phyloP scores from a whole-genome alignment of 2,888 invertebrate genomes.

The Hydrotaea cyrtoneurina region DNA sequence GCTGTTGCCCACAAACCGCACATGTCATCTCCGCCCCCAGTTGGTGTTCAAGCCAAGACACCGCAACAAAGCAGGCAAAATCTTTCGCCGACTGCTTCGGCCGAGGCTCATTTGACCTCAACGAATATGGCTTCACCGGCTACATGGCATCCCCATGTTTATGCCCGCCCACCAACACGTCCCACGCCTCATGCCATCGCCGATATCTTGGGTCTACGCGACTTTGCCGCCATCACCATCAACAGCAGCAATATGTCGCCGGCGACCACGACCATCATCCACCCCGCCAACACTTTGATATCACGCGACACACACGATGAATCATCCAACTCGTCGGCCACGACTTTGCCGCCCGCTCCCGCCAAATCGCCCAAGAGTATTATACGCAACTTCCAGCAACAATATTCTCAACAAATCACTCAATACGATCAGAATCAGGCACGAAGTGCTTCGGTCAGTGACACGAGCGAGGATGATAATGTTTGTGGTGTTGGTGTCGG shows the following conservation, averaged over 20 bases:
- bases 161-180: constrained; percentile 89
- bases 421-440: constrained; percentile 68
- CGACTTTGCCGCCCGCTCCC: constrained; percentile 69
- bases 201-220: constrained; percentile 88
- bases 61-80: constrained; percentile 63
- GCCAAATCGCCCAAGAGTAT: constrained; percentile 79
- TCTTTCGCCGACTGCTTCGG: constrained; percentile 39
- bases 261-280: constrained; percentile 35
- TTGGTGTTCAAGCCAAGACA: constrained; percentile 65
- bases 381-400: constrained; percentile 77
- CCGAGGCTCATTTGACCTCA: constrained; percentile 50
- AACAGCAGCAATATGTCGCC: constrained; percentile 14
- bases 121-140: constrained; percentile 64
- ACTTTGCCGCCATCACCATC: constrained; percentile 32
- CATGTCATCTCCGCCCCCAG: constrained; percentile 61
- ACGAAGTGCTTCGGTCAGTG: constrained; percentile 78
- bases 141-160: constrained; percentile 95
- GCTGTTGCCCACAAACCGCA: constrained; percentile 45
- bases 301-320: constrained; percentile 66
- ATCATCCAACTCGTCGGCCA: constrained; percentile 64
- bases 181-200: constrained; percentile 94
- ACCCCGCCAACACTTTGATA: constrained; percentile 12
- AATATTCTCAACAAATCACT: constrained; percentile 74
- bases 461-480: constrained; percentile 81
- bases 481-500: constrained; percentile 3